Percentiles rank a stretch among this genome's conserved stretches.
Conservation (phyloP, 2,797 vertebrate species). For the Tragelaphus eurycerus region DNA sequence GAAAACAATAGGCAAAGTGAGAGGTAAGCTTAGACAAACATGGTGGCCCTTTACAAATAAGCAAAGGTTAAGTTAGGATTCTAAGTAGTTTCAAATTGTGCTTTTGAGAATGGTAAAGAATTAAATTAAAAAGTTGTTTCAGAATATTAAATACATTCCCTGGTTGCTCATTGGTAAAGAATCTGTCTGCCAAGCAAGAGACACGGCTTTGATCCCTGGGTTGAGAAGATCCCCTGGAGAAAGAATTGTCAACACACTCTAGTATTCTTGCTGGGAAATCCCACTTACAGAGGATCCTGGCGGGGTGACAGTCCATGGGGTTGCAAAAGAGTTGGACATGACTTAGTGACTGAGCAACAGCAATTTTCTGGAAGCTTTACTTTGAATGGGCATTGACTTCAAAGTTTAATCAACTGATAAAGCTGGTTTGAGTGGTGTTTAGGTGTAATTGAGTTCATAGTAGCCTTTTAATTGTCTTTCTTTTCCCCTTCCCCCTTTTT, state of each 20-base stretch:
- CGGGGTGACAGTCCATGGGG: not conserved
- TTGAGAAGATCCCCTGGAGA: not conserved
- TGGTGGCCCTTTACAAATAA: not conserved
- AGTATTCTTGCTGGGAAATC: not conserved
- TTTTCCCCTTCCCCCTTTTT: not conserved
- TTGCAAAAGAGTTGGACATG: not conserved
- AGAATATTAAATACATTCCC: not conserved
- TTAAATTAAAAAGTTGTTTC: not conserved
- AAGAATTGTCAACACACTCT: not conserved
- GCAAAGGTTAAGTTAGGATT: not conserved
- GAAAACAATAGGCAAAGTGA: conserved; percentile 96
- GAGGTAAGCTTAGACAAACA: conserved; percentile 85
- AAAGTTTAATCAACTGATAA: not conserved
- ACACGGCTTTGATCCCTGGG: not conserved
- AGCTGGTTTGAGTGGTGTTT: not conserved
- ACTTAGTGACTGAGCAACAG: not conserved
- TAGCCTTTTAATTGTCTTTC: conserved; percentile 8
- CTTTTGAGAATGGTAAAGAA: not conserved
- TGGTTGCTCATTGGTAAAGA: not conserved
- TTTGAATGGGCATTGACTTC: not conserved
- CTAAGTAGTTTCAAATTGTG: conserved; percentile 29
- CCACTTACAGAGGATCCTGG: not conserved
- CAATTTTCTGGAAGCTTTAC: not conserved
- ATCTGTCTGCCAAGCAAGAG: not conserved
- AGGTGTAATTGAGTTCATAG: not conserved